phyloP scores from a whole-genome alignment of 2,113 vertebrate species.

The Cervus canadensis region DNA sequence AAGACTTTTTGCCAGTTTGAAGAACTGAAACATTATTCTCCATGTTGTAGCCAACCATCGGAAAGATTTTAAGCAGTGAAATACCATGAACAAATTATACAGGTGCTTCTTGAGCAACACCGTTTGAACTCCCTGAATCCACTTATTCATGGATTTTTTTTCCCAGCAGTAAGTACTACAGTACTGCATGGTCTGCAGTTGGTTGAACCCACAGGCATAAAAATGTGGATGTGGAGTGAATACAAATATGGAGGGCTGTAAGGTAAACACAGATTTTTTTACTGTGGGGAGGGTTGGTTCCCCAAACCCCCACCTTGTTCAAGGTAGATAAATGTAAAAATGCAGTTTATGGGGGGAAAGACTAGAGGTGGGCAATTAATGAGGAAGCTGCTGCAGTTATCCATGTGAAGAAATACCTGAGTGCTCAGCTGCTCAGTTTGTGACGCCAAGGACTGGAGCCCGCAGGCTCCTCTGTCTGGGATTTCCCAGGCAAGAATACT shows the following conservation, averaged over 20 bases:
- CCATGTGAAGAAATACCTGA: background rate
- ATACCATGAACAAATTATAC: background rate
- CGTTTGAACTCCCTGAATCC: background rate
- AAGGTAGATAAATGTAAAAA: background rate
- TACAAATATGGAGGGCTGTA: background rate
- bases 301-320: background rate
- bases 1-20: background rate
- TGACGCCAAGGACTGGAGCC: background rate
- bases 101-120: background rate
- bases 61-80: conserved; percentile 25
- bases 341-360: background rate
- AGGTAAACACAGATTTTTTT: background rate
- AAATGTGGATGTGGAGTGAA: background rate
- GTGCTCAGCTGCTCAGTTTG: background rate
- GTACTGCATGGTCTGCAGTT: background rate
- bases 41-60: background rate
- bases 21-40: background rate
- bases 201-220: background rate
- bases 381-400: background rate
- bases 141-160: background rate
- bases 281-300: background rate
- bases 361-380: background rate
- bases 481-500: background rate
- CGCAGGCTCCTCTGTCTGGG: background rate
- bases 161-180: background rate